Evolutionary conservation across 2,888 invertebrate species (phyloP).

Genomic region (Cantharis lateralis): DNA sequence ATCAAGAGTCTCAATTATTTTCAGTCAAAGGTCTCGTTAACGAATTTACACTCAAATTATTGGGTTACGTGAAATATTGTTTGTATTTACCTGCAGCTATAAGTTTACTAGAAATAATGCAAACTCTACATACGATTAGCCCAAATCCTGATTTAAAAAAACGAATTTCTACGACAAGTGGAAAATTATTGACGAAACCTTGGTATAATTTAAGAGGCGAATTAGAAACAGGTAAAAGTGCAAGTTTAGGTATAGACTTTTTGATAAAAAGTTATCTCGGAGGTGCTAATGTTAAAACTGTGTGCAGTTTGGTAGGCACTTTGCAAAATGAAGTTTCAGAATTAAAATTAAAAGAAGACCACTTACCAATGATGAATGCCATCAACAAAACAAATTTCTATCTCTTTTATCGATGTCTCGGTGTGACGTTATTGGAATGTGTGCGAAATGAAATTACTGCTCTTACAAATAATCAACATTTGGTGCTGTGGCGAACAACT

Average conservation of each 20-base stretch:
- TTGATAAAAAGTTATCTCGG: conserved; percentile 68
- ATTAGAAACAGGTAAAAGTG: conserved; percentile 65
- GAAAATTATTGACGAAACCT: conserved; percentile 64
- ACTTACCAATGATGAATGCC: conserved; percentile 64
- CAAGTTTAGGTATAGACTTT: conserved; percentile 58
- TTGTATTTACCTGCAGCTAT: conserved; percentile 62
- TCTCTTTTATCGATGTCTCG: conserved; percentile 69
- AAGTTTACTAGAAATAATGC: conserved; percentile 60
- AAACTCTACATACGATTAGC: conserved; percentile 57
- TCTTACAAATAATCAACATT: conserved; percentile 63
- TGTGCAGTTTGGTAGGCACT: conserved; percentile 62
- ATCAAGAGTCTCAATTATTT: conserved; percentile 41
- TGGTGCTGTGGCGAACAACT: conserved; percentile 69
- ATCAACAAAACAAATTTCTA: conserved; percentile 72
- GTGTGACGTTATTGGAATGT: conserved; percentile 64
- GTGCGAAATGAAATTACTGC: conserved; percentile 59
- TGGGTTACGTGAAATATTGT: conserved; percentile 59
- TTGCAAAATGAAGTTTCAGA: conserved; percentile 61
- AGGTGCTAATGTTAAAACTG: conserved; percentile 62
- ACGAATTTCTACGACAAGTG: conserved; percentile 59
- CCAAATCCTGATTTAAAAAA: conserved; percentile 55
- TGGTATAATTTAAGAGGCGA: conserved; percentile 71
- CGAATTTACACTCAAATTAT: conserved; percentile 54
- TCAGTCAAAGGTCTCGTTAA: conserved; percentile 49
- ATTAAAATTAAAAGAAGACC: conserved; percentile 63